Evolutionary conservation across 2,797 vertebrate genomes (phyloP).

Genomic region (Crenuchus spilurus): DNA sequence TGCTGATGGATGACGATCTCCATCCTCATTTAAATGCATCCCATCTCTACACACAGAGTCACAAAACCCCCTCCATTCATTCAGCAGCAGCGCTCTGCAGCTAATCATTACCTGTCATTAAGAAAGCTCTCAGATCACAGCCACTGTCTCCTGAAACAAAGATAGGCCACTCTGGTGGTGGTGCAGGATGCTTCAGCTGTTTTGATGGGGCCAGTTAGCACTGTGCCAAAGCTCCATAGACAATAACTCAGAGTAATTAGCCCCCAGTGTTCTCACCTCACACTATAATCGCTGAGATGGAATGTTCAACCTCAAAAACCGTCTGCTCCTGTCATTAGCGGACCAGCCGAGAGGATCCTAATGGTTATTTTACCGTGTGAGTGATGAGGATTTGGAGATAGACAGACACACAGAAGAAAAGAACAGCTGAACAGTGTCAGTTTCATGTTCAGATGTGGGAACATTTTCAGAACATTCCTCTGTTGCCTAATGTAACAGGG

Average conservation of each 20-base stretch:
- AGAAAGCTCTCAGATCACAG: slow-evolving; percentile 63
- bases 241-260: slow-evolving; percentile 64
- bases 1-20: slow-evolving; percentile 60
- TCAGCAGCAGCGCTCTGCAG: slow-evolving; percentile 68
- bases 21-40: slow-evolving; percentile 77
- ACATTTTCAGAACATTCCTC: neutral
- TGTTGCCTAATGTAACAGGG: neutral
- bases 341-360: slow-evolving; percentile 40
- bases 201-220: slow-evolving; percentile 52
- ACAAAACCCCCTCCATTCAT: slow-evolving; percentile 72
- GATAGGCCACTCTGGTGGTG: slow-evolving; percentile 6
- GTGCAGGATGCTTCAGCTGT: slow-evolving; percentile 28
- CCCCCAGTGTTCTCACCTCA: slow-evolving; percentile 60
- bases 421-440: neutral
- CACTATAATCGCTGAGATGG: slow-evolving; percentile 51
- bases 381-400: slow-evolving; percentile 32
- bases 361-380: slow-evolving; percentile 47
- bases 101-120: slow-evolving; percentile 78
- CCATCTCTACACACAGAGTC: slow-evolving; percentile 61
- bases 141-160: slow-evolving; percentile 52
- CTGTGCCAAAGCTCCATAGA: slow-evolving; percentile 46
- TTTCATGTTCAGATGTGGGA: neutral
- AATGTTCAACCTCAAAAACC: slow-evolving; percentile 41
- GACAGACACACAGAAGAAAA: slow-evolving; percentile 4
- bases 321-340: slow-evolving; percentile 50